Base-by-base conservation (phyloP, 1,140 invertebrate genomes). In the Drosophila bocki region DNA sequence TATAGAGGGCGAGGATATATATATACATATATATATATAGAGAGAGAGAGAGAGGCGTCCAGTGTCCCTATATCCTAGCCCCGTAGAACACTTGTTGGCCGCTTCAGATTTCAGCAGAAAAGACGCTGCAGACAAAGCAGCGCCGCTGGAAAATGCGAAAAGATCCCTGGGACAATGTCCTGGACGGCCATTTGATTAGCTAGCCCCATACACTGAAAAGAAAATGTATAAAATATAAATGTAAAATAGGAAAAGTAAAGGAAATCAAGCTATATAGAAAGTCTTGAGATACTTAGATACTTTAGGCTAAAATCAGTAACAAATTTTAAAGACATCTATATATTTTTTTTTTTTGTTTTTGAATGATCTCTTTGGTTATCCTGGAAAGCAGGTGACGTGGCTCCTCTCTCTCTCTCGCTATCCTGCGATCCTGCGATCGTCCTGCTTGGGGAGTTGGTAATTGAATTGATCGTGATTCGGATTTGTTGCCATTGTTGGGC, bases 381-480 rank as follows among this genome's bases (percentile, higher is more conserved):
- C 87, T 91, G 83, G 76, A 78, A 91, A 91, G 84, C 88, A 91
- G 88, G 88, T 91, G 88, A 65, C 71, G 48, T 45, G 48, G 48
- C 56, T 71, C 64, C 45, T 41, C 37, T 35, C 41, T 26, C 26
- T 26, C 26, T 29, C 26, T 29, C 4, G 26, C 26, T 6, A 26
- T 22, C 22, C 15, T 42, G 35, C 44, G 42, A 47, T 54, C n/a
- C 79, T 47, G 60, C 51, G 22, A 54, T 65, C 48, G 56, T 78
- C 57, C 48, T 75, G 84, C 69, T 62, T 53, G 60, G 59, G 59
- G 62, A 63, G 65, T 70, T 77, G 61, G 58, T 91, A 91, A 91
- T 91, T 91, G 88, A 91, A 91, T 91, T 91, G 83, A 85, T 88
- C 87, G 75, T 91, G 87, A 87, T 91, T 91, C 76, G 81, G 70